Conservation (phyloP, 1,140 invertebrate species). For the Drosophila littoralis region DNA sequence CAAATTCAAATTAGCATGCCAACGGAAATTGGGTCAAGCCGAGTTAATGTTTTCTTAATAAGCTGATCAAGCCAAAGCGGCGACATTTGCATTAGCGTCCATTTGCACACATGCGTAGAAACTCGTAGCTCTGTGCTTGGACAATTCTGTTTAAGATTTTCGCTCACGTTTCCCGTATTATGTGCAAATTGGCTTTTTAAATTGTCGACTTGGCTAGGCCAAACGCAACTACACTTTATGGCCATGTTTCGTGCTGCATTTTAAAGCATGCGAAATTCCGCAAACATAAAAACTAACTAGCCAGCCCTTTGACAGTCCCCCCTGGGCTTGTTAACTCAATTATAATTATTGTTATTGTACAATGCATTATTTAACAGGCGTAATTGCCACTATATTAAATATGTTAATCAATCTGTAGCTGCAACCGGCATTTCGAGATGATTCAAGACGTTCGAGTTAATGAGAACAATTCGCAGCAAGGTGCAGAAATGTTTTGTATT, state of each 20-base stretch:
- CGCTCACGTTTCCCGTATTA: constrained; percentile 77
- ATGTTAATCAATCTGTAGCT: constrained; percentile 52
- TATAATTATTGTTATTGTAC: constrained; percentile 71
- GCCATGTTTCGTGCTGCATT: constrained; percentile 76
- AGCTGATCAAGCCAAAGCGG: constrained; percentile 45
- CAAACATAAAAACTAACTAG: constrained; percentile 25
- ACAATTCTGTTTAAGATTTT: constrained; percentile 70
- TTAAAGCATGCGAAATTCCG: constrained; percentile 75
- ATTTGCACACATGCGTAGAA: constrained; percentile 50
- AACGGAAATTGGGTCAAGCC: constrained; percentile 59
- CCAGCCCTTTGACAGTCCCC: constrained; percentile 2
- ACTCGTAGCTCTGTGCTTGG: constrained; percentile 8
- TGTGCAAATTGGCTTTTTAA: constrained; percentile 83
- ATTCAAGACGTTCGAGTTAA: neutral
- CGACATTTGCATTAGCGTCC: constrained; percentile 67
- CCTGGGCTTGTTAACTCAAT: constrained; percentile 56
- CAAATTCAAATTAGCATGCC: constrained; percentile 24
- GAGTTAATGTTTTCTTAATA: constrained; percentile 68
- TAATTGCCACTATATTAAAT: constrained; percentile 71
- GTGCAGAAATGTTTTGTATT: neutral
- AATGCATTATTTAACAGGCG: constrained; percentile 73
- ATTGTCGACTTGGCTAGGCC: constrained; percentile 80
- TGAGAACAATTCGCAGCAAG: neutral
- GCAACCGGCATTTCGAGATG: constrained; percentile 19
- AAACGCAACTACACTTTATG: constrained; percentile 80